Conservation (phyloP, 2,888 invertebrate species). For the Apocheima hispidaria region DNA sequence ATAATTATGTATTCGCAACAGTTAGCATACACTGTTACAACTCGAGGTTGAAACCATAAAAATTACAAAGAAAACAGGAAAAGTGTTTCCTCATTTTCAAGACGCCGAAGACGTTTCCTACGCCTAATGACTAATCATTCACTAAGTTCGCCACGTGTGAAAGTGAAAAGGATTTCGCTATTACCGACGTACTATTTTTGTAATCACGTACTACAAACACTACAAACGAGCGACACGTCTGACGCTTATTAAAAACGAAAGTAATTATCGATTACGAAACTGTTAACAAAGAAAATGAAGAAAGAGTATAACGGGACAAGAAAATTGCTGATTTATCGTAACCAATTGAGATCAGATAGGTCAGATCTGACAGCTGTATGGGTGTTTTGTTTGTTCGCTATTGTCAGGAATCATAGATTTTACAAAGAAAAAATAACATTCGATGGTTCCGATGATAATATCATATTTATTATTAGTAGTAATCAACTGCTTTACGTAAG, state of each 20-base stretch:
- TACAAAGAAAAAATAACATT: no score
- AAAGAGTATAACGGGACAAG: conserved; percentile 6
- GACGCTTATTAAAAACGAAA: conserved; percentile 33
- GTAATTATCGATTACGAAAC: conserved; percentile 28
- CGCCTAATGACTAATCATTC: conserved; percentile 47
- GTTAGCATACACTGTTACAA: neutral
- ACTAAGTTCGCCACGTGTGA: conserved; percentile 47
- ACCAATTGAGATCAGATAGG: no score
- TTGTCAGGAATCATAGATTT: no score
- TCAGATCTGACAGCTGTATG: no score
- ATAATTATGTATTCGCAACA: neutral
- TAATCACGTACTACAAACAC: conserved; percentile 28
- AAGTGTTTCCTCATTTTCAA: conserved; percentile 37
- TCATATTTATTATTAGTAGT: no score
- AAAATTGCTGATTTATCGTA: no score
- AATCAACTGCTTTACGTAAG: no score
- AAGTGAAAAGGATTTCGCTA: conserved; percentile 53
- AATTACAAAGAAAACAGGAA: conserved; percentile 37
- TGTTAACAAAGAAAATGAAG: conserved; percentile 12
- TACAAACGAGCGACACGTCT: conserved; percentile 9
- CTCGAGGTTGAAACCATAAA: conserved; percentile 10
- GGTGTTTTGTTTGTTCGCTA: no score
- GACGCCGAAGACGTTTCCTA: conserved; percentile 31
- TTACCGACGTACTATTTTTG: conserved; percentile 41
- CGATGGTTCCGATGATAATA: no score